Evolutionary conservation across 1,140 invertebrate genomes (phyloP).

Genomic region (Nylanderia fulva): DNA sequence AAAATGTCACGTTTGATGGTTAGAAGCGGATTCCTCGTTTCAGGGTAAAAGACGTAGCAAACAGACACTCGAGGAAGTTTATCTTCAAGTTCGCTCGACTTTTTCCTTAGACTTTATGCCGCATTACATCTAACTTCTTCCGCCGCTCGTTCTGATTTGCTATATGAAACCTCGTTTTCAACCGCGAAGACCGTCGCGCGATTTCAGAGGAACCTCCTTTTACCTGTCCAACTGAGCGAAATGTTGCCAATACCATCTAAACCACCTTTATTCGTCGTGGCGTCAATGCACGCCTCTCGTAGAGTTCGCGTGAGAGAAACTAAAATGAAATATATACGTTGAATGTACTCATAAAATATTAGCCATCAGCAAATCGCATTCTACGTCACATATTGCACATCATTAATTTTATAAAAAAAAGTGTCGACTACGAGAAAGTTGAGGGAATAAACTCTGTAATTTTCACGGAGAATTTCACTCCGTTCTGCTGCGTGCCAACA

Average conservation of each 20-base stretch:
- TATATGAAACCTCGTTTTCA: background rate
- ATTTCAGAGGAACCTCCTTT: conserved; percentile 1
- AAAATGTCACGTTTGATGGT: conserved; percentile 59
- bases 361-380: conserved; percentile 1
- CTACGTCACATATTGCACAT: background rate
- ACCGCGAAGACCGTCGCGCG: background rate
- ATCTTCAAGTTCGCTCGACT: conserved; percentile 37
- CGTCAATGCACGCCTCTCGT: background rate
- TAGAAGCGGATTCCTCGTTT: conserved; percentile 6
- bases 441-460: conserved; percentile 13
- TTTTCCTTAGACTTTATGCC: conserved; percentile 42
- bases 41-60: conserved; percentile 1
- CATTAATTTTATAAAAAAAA: background rate
- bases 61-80: conserved; percentile 38
- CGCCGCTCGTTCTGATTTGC: conserved; percentile 14
- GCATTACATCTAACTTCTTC: conserved; percentile 36
- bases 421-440: background rate
- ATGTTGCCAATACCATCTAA: background rate
- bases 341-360: conserved; percentile 2
- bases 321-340: background rate
- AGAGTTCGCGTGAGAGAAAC: background rate
- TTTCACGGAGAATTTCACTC: conserved; percentile 30
- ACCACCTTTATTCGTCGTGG: conserved; percentile 6
- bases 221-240: conserved; percentile 19
- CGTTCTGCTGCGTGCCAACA: background rate